These are phyloP conservation scores for Motacilla alba DNA, from an alignment of 2,113 vertebrate genomes.

Conservation along the genomic window DNA sequence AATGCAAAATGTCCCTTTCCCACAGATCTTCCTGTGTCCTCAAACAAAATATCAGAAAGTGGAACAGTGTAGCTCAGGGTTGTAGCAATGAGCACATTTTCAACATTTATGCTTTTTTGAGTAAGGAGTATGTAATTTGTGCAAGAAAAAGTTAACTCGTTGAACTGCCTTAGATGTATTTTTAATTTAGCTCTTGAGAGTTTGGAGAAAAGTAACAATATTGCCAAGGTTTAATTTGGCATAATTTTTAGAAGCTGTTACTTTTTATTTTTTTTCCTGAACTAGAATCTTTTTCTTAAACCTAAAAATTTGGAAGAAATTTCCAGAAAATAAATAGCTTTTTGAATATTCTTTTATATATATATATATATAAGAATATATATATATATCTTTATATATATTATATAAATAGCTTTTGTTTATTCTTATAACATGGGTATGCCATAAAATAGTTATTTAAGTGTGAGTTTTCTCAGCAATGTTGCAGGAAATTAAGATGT, in stretches of 20 bases:
- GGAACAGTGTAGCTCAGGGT: neutral
- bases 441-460: neutral
- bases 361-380: too few species aligned
- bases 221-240: neutral
- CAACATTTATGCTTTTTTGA: neutral
- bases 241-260: neutral
- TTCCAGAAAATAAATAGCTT: neutral
- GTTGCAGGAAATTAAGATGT: neutral
- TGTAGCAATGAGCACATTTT: neutral
- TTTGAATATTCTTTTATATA: too few species aligned
- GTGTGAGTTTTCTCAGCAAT: neutral
- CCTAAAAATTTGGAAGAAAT: neutral
- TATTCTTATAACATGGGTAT: neutral
- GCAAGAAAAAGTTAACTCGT: neutral
- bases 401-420: neutral
- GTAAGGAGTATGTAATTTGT: neutral
- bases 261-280: neutral
- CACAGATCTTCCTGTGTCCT: neutral
- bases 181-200: neutral
- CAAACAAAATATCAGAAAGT: neutral
- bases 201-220: neutral
- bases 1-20: neutral
- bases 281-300: neutral
- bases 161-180: neutral
- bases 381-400: too few species aligned